These are phyloP conservation scores for Pogonomyrmex barbatus DNA, from an alignment of 1,140 invertebrate genomes.

Conservation along the genomic window DNA sequence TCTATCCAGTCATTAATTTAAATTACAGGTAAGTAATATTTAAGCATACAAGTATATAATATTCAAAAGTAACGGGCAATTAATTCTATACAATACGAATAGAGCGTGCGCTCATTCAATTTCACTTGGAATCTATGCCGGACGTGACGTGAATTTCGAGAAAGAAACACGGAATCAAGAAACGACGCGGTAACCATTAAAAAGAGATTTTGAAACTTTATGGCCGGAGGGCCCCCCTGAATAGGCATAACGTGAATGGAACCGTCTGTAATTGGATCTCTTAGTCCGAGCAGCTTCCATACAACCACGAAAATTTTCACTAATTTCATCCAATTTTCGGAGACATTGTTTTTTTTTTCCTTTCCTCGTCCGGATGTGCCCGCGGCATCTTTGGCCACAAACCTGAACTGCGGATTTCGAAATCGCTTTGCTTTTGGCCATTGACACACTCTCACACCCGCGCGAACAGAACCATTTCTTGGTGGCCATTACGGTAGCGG, in stretches of 20 bases:
- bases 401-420: slow-evolving; percentile 9
- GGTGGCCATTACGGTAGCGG: slow-evolving; percentile 41
- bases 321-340: slow-evolving; percentile 80
- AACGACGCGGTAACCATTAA: slow-evolving; percentile 78
- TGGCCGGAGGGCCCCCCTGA: slow-evolving; percentile 63
- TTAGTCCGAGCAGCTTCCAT: slow-evolving; percentile 61
- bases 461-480: neutral
- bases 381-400: slow-evolving; percentile 16
- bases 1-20: too few species aligned
- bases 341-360: slow-evolving; percentile 79
- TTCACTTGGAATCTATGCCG: slow-evolving; percentile 73
- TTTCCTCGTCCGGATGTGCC: neutral
- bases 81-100: slow-evolving; percentile 40
- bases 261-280: slow-evolving; percentile 77
- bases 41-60: neutral
- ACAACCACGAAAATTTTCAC: slow-evolving; percentile 79
- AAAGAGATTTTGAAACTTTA: slow-evolving; percentile 81
- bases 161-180: slow-evolving; percentile 73
- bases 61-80: slow-evolving; percentile 10
- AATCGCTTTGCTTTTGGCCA: slow-evolving; percentile 4
- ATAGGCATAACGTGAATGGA: slow-evolving; percentile 79
- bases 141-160: slow-evolving; percentile 78
- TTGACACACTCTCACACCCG: neutral
- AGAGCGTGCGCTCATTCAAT: slow-evolving; percentile 54
- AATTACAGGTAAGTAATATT: neutral